Conservation (phyloP, 2,113 vertebrate genomes). For the Gymnorhina tibicen region DNA sequence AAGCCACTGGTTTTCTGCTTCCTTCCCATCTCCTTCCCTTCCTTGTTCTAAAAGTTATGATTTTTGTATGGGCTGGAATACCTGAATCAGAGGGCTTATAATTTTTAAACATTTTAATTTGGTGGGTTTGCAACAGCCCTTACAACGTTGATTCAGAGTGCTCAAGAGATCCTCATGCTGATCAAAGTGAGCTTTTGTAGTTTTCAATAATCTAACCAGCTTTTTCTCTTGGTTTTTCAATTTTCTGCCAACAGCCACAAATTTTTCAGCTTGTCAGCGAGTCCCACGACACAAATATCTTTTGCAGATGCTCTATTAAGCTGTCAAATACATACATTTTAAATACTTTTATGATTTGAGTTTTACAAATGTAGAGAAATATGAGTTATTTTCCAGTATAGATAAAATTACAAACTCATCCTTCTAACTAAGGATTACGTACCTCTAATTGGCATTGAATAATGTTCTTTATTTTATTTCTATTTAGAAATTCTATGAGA, state of each 20-base stretch:
- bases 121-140: neutral
- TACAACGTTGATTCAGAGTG: neutral
- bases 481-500: neutral
- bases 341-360: neutral
- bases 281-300: neutral
- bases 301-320: neutral
- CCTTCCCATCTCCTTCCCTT: rapidly evolving
- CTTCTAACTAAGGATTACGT: neutral
- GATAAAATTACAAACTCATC: neutral
- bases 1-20: neutral
- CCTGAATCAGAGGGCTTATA: neutral
- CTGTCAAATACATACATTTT: neutral
- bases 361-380: neutral
- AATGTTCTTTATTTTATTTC: neutral
- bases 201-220: neutral
- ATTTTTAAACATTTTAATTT: neutral
- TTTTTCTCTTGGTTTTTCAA: neutral
- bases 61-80: neutral
- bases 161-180: neutral
- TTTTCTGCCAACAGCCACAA: neutral
- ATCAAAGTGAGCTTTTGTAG: neutral
- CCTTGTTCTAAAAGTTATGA: neutral
- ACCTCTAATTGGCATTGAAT: neutral
- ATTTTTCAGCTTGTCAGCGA: neutral
- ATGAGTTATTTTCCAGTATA: neutral